Conservation (phyloP, 35 echinoderm and acorn worm genomes). For the Lytechinus pictus region DNA sequence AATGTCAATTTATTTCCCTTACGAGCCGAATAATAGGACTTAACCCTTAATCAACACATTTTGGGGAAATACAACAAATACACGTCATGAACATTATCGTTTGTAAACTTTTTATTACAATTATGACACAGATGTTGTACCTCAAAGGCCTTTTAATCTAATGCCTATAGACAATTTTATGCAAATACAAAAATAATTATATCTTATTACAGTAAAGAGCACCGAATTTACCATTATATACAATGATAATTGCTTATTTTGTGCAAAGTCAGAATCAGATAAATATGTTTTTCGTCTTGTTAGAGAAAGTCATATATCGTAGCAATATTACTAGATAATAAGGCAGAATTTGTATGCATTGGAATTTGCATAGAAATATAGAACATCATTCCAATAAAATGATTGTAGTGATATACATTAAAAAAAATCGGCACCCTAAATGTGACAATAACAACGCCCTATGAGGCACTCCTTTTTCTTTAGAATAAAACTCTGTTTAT, state of each 20-base stretch:
- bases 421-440: neutral
- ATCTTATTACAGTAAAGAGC: neutral
- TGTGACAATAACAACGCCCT: too few relatives aligned
- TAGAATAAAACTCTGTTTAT: too few relatives aligned
- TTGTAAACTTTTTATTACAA: neutral
- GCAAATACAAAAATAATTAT: neutral
- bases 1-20: too few relatives aligned
- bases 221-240: constrained; percentile 18
- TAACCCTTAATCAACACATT: neutral
- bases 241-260: neutral
- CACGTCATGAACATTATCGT: neutral
- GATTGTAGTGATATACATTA: neutral
- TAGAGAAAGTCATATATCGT: neutral
- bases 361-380: neutral
- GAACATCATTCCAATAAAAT: neutral
- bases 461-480: too few relatives aligned
- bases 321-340: neutral
- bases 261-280: neutral
- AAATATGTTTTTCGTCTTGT: neutral
- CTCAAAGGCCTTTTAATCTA: neutral
- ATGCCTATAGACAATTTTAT: neutral
- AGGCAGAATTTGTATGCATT: neutral
- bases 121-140: neutral
- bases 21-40: too few relatives aligned
- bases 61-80: neutral